A percentile compares a stretch with the other conserved stretches of the same genome.
Evolutionary conservation across 2,888 invertebrate species (phyloP).

Genomic region (Harmothoe impar): DNA sequence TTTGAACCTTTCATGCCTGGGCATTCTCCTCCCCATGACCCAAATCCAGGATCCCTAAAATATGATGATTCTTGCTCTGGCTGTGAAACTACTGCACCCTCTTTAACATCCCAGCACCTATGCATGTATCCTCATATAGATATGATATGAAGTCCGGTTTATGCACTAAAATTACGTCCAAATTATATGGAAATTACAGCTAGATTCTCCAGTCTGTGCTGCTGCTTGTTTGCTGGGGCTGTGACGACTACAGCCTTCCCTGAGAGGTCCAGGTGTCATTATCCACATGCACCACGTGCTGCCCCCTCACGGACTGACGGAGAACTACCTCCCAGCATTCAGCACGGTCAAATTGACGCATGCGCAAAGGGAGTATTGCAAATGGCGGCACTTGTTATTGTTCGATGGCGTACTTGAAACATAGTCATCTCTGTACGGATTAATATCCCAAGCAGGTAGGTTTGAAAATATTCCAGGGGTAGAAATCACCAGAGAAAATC

Average conservation of each 20-base stretch:
- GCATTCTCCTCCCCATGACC: conserved; percentile 34
- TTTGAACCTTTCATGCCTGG: not conserved
- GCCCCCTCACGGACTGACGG: conserved; percentile 44
- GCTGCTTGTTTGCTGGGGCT: not conserved
- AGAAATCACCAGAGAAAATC: not conserved
- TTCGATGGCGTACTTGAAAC: conserved; percentile 91
- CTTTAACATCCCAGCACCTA: not conserved
- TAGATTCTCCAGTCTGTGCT: not conserved
- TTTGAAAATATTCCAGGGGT: conserved; percentile 48
- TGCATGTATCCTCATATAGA: not conserved
- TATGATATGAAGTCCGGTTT: not conserved
- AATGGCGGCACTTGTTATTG: conserved; percentile 99
- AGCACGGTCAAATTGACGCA: conserved; percentile 75
- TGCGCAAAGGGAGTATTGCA: conserved; percentile 88
- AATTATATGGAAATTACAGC: not conserved
- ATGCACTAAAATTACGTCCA: not conserved
- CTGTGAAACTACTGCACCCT: not conserved
- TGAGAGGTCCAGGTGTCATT: not conserved
- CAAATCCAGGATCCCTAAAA: not conserved
- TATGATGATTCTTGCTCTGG: not conserved
- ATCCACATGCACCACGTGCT: conserved; percentile 9
- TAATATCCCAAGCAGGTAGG: conserved; percentile 84
- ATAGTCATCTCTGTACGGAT: conserved; percentile 84
- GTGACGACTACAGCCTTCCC: not conserved
- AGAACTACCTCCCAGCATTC: conserved; percentile 63